These are phyloP conservation scores for Drosophila willistoni DNA, from an alignment of 1,140 invertebrate genomes.

Conservation along the genomic window DNA sequence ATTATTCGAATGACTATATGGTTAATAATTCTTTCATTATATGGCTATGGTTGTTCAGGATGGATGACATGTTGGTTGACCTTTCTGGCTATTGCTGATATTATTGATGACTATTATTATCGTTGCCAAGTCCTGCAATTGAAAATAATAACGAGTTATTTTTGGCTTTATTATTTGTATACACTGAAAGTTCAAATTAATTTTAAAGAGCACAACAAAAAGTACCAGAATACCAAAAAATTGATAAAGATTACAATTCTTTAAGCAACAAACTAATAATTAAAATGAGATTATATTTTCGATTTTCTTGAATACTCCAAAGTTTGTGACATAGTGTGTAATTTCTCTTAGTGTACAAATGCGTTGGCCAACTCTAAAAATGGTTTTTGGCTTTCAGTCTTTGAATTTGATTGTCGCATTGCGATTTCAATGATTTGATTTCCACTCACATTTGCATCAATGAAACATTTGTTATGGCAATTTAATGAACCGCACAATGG, in stretches of 20 bases:
- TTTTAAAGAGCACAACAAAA: too few species aligned
- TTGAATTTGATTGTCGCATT: slow-evolving; percentile 53
- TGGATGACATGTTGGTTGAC: slow-evolving; percentile 42
- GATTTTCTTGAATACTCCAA: too few species aligned
- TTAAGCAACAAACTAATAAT: too few species aligned
- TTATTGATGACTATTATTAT: slow-evolving; percentile 42
- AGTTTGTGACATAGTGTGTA: too few species aligned
- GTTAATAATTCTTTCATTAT: slow-evolving; percentile 36
- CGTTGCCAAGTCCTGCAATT: slow-evolving; percentile 67
- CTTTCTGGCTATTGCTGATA: slow-evolving; percentile 12
- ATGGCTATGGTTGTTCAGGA: slow-evolving; percentile 24
- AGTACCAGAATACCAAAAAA: too few species aligned
- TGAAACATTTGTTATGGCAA: slow-evolving; percentile 63
- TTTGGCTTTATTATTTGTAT: slow-evolving; percentile 35
- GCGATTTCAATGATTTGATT: slow-evolving; percentile 26
- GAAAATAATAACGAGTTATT: slow-evolving; percentile 66
- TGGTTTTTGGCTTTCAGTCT: slow-evolving; percentile 27
- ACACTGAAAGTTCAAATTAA: neutral
- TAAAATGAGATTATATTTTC: too few species aligned
- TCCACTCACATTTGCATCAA: slow-evolving; percentile 71
- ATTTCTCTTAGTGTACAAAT: neutral
- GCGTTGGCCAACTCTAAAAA: neutral
- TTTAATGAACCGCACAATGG: slow-evolving; percentile 63
- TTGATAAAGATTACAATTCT: too few species aligned
- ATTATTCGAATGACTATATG: slow-evolving; percentile 18